These are phyloP conservation scores for Megalops cyprinoides DNA, from an alignment of 2,797 vertebrate genomes.

Conservation along the genomic window DNA sequence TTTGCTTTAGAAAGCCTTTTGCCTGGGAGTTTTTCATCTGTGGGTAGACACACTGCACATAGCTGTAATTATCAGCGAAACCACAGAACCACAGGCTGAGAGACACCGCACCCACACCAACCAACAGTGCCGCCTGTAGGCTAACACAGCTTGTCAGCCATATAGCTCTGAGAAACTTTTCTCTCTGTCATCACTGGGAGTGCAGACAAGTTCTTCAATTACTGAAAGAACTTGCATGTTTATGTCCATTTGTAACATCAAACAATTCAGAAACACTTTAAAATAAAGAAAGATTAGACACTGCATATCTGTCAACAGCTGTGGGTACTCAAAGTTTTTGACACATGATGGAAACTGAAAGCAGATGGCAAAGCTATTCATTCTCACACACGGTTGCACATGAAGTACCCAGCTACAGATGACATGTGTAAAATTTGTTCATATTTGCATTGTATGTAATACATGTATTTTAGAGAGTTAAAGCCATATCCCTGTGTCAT, in stretches of 20 bases:
- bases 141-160: neutral
- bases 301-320: neutral
- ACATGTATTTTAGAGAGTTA: neutral
- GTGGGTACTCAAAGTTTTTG: conserved; percentile 17
- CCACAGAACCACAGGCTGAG: conserved; percentile 24
- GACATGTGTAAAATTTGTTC: neutral
- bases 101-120: conserved; percentile 25
- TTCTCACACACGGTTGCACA: neutral
- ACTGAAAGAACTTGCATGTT: neutral
- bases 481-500: neutral
- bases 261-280: neutral
- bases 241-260: neutral
- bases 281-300: neutral
- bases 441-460: neutral
- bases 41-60: conserved; percentile 11
- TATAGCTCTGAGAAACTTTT: neutral
- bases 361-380: conserved; percentile 16
- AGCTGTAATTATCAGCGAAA: conserved; percentile 6
- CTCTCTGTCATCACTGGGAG: neutral
- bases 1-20: conserved; percentile 11
- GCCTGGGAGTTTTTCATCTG: conserved; percentile 21
- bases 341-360: conserved; percentile 18
- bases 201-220: neutral
- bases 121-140: conserved; percentile 8
- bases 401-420: neutral